phyloP scores from a whole-genome alignment of 2,113 vertebrate genomes.

The Synodontis membranacea region DNA sequence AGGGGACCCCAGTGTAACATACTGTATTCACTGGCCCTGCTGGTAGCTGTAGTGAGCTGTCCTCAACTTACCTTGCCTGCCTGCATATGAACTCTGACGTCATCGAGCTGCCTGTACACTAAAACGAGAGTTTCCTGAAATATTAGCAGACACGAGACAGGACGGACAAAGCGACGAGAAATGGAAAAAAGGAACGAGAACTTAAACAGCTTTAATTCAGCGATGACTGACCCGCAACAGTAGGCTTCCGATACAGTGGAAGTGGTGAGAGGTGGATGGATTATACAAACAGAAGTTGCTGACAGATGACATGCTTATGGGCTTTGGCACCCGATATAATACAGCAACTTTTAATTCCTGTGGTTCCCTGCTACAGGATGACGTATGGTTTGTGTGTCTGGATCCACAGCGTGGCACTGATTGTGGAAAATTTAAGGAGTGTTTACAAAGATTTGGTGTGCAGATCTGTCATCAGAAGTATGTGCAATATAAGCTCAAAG shows the following conservation, averaged over 20 bases:
- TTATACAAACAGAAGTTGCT: constrained; percentile 45
- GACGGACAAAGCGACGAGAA: constrained; percentile 14
- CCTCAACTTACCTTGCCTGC: constrained; percentile 65
- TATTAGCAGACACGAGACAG: constrained; percentile 43
- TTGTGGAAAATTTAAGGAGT: constrained; percentile 38
- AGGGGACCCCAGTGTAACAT: constrained; percentile 63
- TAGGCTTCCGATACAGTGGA: constrained; percentile 12
- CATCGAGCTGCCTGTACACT: constrained; percentile 39
- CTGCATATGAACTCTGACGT: constrained; percentile 62
- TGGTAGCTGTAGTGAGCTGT: constrained; percentile 62
- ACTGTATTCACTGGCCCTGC: constrained; percentile 69
- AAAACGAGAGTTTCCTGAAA: constrained; percentile 53
- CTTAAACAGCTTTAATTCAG: not conserved
- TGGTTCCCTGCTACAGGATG: constrained; percentile 23
- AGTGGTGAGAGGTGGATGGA: constrained; percentile 3
- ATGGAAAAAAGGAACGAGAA: not conserved
- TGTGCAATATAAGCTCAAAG: constrained; percentile 34
- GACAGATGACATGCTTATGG: constrained; percentile 45
- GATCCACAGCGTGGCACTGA: constrained; percentile 13
- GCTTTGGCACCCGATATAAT: constrained; percentile 30
- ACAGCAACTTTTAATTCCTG: constrained; percentile 25
- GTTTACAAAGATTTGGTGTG: constrained; percentile 21
- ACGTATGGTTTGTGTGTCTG: constrained; percentile 33
- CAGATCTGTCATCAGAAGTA: constrained; percentile 38
- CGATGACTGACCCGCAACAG: not conserved